Evolutionary conservation across 2,888 invertebrate species (phyloP), one percentile per base, ranked within the genome.

Genomic region (Rhagium mordax): DNA sequence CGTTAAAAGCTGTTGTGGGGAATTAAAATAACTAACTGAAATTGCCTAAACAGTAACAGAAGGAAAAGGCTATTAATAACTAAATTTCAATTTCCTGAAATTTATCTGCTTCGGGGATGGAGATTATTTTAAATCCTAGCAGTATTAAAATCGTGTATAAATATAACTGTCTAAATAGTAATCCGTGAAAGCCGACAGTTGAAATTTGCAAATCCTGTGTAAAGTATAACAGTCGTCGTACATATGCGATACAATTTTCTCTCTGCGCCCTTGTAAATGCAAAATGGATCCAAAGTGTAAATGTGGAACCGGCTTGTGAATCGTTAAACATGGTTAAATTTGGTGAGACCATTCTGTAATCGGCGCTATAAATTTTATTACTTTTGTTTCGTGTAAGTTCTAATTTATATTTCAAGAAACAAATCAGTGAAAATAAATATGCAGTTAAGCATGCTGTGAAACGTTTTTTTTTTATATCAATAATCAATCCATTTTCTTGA

Each of bases 221-320:
- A 76, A 74, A 74, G 74, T 72, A 74, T 72, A 72, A 76, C 69
- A 53, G 51, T 20, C 66, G 55, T 61, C 67, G 72, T 72, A 74
- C 74, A 74, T 72, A 74, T 76, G 76, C 71, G 70, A 72, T 74
- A 72, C 76, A 76, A 70, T 74, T 69, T 69, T 67, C 73, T 61
- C 61, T 33, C 61, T 51, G 51, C 65, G 70, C 51, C 60, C 72
- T 65, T 76, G 67, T 64, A 76, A 74, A 74, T 70, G 51, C 20
- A 51, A 51, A 51, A 72, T 70, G 41, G n/a, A 13, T 41, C 41
- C n/a, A 70, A 72, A 72, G 70, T 67, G 70, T 53, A 49, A 57
- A 24, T 10, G 27, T 8, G 7, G n/a, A 29, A 15, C 29, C 10
- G 4, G n/a, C 13, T 3, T 41, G 41, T 41, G 24, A 24, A 24